Evolutionary conservation across 2,113 vertebrate genomes (phyloP), one percentile per base, ranked within the genome.

Genomic region (Antechinus flavipes): DNA sequence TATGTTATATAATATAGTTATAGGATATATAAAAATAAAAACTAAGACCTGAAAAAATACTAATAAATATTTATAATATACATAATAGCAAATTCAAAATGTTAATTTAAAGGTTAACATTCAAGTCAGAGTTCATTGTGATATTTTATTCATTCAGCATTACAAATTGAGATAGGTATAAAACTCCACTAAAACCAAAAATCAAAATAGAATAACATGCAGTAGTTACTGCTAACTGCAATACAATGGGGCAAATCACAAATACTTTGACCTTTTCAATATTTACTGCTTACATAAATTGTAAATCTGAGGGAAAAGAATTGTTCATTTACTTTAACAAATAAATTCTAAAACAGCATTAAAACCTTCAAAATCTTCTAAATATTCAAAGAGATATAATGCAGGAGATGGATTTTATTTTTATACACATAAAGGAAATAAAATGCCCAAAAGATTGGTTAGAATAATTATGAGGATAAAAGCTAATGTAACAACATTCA

Each of bases 371-470:
- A 92, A 93, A 96, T 93, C 93, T 95, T 56, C 90, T n/a, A 90
- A 94, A 90, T 94, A 96, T 91, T 97, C 95, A 95, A 95, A 96
- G 54, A 97, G 94, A 91, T 90, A 95, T 30, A 0, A 95, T 91
- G 49, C 92, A 98, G 96, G 97, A 96, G 96, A 98, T 94, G 92
- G 95, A 98, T 95, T 98, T 93, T 91, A 93, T 49, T 95, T 95
- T 98, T 97, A 99, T 99, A 96, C 98, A 99, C 96, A 98, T 98
- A 98, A 97, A 93, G 97, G 98, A 98, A 98, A 99, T 97, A 98
- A 98, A 97, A 98, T 97, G 97, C 96, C 98, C 92, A 98, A 98
- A 98, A 98, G 97, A 97, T 98, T 95, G 92, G 96, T 98, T 97
- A 99, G 97, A 98, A 98, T 97, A 95, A 98, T 97, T 96, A 98